phyloP scores from a whole-genome alignment of 1,140 invertebrate species.

The Protaetia brevitarsis region DNA sequence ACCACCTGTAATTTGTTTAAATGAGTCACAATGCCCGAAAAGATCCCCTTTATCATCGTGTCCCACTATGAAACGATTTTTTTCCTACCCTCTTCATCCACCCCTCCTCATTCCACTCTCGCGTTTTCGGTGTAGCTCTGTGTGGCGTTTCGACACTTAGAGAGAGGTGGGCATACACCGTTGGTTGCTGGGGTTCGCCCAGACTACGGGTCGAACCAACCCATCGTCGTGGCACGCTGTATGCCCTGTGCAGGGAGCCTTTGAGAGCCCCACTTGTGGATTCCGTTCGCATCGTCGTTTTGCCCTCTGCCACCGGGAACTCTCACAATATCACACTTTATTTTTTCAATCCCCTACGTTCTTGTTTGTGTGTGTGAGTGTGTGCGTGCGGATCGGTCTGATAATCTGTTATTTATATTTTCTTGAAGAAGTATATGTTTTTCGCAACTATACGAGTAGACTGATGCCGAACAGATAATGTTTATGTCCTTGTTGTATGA shows the following conservation, averaged over 20 bases:
- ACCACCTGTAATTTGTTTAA: constrained; percentile 8
- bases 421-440: too few species aligned
- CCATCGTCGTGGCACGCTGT: not conserved
- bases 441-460: too few species aligned
- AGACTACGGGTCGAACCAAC: not conserved
- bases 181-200: not conserved
- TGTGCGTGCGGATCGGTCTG: too few species aligned
- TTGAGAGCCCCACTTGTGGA: not conserved
- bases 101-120: not conserved
- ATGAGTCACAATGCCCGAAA: not conserved
- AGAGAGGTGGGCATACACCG: not conserved
- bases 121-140: not conserved
- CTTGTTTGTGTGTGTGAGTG: not conserved
- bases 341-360: not conserved
- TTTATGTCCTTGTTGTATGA: too few species aligned
- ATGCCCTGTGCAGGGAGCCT: not conserved
- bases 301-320: not conserved
- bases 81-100: not conserved
- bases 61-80: not conserved
- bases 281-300: constrained; percentile 6
- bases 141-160: constrained; percentile 7
- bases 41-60: not conserved
- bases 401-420: too few species aligned
- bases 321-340: not conserved
- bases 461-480: too few species aligned